phyloP scores from a whole-genome alignment of 2,888 invertebrate genomes.

The Heliconius sara region DNA sequence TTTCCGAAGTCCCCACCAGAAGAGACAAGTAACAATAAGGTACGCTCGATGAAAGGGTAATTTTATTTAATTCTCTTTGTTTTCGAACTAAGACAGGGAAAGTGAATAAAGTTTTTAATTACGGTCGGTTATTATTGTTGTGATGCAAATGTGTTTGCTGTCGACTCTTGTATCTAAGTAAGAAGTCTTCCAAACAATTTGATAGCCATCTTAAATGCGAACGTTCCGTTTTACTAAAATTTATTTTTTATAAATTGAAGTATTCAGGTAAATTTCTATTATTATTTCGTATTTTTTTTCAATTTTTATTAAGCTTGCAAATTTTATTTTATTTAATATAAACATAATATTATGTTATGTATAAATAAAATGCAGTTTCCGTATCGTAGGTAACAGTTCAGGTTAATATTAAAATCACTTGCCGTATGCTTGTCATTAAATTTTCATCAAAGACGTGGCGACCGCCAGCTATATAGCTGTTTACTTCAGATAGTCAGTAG shows the following conservation, averaged over 20 bases:
- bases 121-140: constrained; percentile 20
- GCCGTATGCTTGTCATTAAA: neutral
- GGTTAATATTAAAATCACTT: neutral
- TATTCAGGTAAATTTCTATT: neutral
- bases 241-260: neutral
- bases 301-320: too few species aligned
- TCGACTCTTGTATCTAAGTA: neutral
- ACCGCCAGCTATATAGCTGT: neutral
- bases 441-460: neutral
- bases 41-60: constrained; percentile 24
- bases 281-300: too few species aligned
- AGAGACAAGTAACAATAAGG: constrained; percentile 17
- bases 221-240: neutral
- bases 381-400: neutral
- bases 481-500: neutral
- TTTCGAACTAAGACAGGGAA: constrained; percentile 28
- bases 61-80: constrained; percentile 37
- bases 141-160: constrained; percentile 28
- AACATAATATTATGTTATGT: neutral
- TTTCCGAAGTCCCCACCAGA: constrained; percentile 24
- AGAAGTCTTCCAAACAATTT: constrained; percentile 17
- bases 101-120: constrained; percentile 35
- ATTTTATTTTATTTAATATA: neutral
- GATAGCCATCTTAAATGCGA: neutral
- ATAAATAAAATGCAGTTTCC: too few species aligned